Evolutionary conservation across 2,797 vertebrate species (phyloP).

Genomic region (Cirrhinus mrigala): DNA sequence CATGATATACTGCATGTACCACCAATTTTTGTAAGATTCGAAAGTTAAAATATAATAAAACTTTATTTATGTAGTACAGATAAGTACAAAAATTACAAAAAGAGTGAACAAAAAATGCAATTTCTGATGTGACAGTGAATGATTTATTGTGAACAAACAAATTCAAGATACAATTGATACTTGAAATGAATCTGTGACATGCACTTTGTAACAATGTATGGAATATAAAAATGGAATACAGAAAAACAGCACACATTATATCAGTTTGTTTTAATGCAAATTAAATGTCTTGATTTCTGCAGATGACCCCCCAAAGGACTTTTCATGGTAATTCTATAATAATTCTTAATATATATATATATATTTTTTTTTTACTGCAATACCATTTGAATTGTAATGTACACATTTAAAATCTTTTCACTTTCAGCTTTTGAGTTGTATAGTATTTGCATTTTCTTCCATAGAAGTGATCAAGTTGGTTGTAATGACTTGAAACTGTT

Average conservation of each 20-base stretch:
- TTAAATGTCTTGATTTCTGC: neutral
- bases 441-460: neutral
- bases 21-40: neutral
- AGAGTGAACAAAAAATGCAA: neutral
- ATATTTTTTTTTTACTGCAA: neutral
- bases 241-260: neutral
- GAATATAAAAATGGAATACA: neutral
- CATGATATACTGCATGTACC: neutral
- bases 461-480: neutral
- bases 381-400: neutral
- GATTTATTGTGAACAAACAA: neutral
- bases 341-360: neutral
- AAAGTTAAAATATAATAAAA: neutral
- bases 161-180: neutral
- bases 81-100: neutral
- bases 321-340: slow-evolving; percentile 22
- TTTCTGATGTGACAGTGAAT: neutral
- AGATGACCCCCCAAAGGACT: rapidly evolving
- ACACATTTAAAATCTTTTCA: neutral
- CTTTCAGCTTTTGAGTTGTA: neutral
- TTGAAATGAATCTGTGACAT: neutral
- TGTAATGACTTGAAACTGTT: neutral
- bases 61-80: neutral
- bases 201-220: neutral
- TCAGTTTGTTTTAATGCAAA: slow-evolving; percentile 4